These are phyloP conservation scores for Australoheros scitulus DNA, from an alignment of 2,113 vertebrate genomes.

Conservation along the genomic window DNA sequence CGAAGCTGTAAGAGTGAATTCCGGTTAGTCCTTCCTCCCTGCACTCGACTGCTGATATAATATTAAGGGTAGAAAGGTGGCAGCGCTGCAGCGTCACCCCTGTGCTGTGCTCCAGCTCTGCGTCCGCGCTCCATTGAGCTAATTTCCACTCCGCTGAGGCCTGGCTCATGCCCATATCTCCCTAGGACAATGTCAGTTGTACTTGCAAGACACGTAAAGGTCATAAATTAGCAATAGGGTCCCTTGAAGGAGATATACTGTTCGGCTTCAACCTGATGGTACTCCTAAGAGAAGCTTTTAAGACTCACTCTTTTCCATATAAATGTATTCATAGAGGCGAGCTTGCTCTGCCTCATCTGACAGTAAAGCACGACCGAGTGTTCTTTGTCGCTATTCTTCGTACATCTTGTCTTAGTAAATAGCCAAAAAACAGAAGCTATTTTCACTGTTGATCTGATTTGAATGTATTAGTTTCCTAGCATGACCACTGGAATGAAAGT, in stretches of 20 bases:
- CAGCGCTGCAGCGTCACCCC: not conserved
- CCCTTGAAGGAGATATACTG: slow-evolving; percentile 51
- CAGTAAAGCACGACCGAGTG: not conserved
- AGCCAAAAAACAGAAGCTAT: slow-evolving; percentile 5
- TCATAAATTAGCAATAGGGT: slow-evolving; percentile 65
- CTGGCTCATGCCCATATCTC: slow-evolving; percentile 41
- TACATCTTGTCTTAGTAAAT: not conserved
- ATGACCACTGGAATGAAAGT: slow-evolving; percentile 11
- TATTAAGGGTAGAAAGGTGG: slow-evolving; percentile 18
- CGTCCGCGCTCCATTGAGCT: slow-evolving; percentile 15
- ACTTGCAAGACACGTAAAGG: slow-evolving; percentile 52
- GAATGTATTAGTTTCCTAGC: not conserved
- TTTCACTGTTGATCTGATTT: not conserved
- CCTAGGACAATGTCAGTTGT: slow-evolving; percentile 44
- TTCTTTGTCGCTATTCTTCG: slow-evolving; percentile 12
- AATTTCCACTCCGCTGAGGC: slow-evolving; percentile 33
- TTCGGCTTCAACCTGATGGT: slow-evolving; percentile 48
- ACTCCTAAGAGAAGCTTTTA: slow-evolving; percentile 54
- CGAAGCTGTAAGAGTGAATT: slow-evolving; percentile 65
- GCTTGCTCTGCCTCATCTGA: slow-evolving; percentile 50
- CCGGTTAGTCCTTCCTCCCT: slow-evolving; percentile 47
- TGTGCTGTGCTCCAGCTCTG: not conserved
- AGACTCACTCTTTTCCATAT: slow-evolving; percentile 44
- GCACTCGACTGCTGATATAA: slow-evolving; percentile 40
- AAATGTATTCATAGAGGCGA: slow-evolving; percentile 53